These are phyloP conservation scores for Neosalanx taihuensis DNA, from an alignment of 2,797 vertebrate species.

Conservation along the genomic window DNA sequence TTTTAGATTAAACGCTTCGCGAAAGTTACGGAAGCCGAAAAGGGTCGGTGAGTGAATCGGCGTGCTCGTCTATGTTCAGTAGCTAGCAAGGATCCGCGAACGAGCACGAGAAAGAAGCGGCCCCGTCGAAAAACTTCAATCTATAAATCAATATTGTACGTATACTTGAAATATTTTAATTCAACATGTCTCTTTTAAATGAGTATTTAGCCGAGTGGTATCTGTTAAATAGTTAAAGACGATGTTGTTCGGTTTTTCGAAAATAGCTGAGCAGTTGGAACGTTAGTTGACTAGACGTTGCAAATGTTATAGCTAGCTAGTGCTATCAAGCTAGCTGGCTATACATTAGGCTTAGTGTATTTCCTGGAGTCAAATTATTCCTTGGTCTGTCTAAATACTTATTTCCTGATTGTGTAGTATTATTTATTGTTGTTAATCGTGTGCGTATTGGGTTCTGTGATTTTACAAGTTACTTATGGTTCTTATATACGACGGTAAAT, in stretches of 20 bases:
- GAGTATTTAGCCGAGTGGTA: background rate
- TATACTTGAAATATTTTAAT: conserved; percentile 21
- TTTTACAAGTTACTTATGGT: background rate
- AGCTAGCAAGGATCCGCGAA: conserved; percentile 49
- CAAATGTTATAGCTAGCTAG: background rate
- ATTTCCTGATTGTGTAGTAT: background rate
- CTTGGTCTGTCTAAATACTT: background rate
- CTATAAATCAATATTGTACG: conserved; percentile 62
- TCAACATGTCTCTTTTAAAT: background rate
- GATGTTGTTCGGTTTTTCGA: background rate
- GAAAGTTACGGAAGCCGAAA: conserved; percentile 60
- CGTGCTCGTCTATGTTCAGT: conserved; percentile 67
- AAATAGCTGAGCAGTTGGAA: background rate
- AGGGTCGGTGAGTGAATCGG: conserved; percentile 47
- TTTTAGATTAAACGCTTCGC: background rate
- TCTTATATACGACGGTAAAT: background rate
- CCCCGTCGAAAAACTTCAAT: conserved; percentile 53
- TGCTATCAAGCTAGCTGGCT: background rate
- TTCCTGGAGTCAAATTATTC: background rate
- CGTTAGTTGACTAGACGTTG: background rate
- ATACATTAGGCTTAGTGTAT: background rate
- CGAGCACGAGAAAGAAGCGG: conserved; percentile 57
- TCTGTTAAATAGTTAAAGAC: background rate
- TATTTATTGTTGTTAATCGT: background rate
- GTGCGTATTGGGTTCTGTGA: background rate